phyloP scores from a whole-genome alignment of 1,140 invertebrate genomes.

The Megalopta genalis region DNA sequence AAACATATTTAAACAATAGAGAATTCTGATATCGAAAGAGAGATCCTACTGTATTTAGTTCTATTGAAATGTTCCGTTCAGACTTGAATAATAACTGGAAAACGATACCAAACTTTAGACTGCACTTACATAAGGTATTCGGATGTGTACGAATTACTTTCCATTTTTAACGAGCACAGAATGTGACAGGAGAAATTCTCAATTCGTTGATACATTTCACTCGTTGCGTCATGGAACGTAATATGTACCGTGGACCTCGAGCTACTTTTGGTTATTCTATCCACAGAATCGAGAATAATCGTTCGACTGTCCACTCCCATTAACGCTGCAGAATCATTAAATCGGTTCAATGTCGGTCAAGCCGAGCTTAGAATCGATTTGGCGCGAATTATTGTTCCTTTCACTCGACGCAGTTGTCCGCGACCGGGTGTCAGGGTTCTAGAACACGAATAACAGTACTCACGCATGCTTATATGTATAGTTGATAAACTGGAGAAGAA shows the following conservation, averaged over 20 bases:
- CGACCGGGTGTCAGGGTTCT: neutral
- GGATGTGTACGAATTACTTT: no score
- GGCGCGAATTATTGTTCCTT: slow-evolving; percentile 4
- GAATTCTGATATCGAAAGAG: no score
- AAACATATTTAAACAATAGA: no score
- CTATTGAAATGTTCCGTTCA: no score
- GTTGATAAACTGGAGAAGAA: no score
- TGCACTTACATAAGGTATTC: no score
- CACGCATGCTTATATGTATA: no score
- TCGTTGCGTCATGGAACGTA: neutral
- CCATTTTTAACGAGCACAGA: no score
- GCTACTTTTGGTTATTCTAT: neutral
- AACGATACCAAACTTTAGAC: no score
- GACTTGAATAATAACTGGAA: no score
- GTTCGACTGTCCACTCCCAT: neutral
- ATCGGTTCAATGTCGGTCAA: slow-evolving; percentile 51
- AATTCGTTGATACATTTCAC: neutral
- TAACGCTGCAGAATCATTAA: slow-evolving; percentile 29
- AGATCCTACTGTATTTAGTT: no score
- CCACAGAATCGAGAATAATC: neutral
- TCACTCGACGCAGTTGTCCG: neutral
- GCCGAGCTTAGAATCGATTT: neutral
- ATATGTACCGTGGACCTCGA: neutral
- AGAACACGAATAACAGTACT: neutral
- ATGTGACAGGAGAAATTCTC: neutral